Percentiles rank a stretch among this genome's conserved stretches.
phyloP scores from a whole-genome alignment of 2,797 vertebrate species.

The Oreochromis grahami region DNA sequence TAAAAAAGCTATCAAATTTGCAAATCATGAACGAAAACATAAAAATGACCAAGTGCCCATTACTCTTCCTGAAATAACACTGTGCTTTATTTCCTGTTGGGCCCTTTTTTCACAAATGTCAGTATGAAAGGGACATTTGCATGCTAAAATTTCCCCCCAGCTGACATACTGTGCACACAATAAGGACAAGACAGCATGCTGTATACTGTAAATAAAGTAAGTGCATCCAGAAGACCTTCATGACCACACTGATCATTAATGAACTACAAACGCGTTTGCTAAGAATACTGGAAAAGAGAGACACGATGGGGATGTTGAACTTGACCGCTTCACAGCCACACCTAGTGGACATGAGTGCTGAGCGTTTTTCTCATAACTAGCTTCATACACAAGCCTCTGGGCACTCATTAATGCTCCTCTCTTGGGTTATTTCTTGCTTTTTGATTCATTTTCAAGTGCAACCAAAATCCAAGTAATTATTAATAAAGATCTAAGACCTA shows the following conservation, averaged over 20 bases:
- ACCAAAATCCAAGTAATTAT: slow-evolving; percentile 30
- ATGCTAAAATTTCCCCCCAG: not conserved
- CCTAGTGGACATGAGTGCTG: not conserved
- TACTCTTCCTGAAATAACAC: not conserved
- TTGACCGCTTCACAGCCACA: not conserved
- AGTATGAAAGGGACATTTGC: not conserved
- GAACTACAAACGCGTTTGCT: not conserved
- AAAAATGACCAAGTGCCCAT: not conserved
- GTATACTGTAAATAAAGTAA: not conserved
- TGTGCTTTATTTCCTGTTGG: not conserved
- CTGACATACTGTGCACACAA: not conserved
- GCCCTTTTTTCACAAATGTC: not conserved
- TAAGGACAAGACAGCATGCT: not conserved
- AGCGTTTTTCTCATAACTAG: not conserved
- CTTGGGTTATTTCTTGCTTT: slow-evolving; percentile 9
- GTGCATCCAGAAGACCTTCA: not conserved
- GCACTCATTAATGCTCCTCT: slow-evolving; percentile 6
- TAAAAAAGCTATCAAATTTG: not conserved
- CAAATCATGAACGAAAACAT: not conserved
- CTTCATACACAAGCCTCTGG: not conserved
- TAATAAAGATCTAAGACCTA: slow-evolving; percentile 12
- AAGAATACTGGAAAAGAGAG: not conserved
- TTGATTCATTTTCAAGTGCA: slow-evolving; percentile 24
- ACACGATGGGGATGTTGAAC: not conserved
- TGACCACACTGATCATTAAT: not conserved